These are phyloP conservation scores for Siniperca obscura DNA, from an alignment of 2,797 vertebrate genomes.

Conservation along the genomic window DNA sequence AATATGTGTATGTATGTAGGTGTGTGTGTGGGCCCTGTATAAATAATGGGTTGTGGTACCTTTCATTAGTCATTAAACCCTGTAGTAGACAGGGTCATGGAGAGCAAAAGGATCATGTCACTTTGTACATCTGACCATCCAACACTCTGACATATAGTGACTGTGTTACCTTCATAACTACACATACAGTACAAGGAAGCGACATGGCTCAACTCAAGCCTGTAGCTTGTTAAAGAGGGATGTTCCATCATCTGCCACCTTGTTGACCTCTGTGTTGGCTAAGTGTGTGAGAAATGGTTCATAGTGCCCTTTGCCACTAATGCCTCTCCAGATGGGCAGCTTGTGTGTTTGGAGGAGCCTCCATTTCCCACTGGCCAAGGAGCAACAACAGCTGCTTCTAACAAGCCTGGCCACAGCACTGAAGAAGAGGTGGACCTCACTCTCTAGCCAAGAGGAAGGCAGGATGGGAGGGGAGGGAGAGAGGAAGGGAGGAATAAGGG, in stretches of 20 bases:
- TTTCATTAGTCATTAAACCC: conserved; percentile 37
- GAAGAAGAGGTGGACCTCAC: conserved; percentile 57
- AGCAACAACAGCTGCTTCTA: conserved; percentile 78
- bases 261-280: conserved; percentile 61
- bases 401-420: conserved; percentile 52
- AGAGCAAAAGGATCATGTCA: conserved; percentile 12
- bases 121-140: conserved; percentile 34
- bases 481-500: conserved; percentile 42
- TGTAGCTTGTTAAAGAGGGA: conserved; percentile 1
- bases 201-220: neutral
- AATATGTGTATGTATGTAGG: neutral
- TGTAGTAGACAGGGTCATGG: conserved; percentile 15
- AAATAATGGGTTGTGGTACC: conserved; percentile 18
- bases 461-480: conserved; percentile 30
- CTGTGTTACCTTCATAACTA: conserved; percentile 1
- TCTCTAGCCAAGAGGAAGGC: conserved; percentile 53
- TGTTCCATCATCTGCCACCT: conserved; percentile 22
- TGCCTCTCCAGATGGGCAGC: conserved; percentile 71
- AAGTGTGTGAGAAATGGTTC: conserved; percentile 65
- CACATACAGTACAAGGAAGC: conserved; percentile 13
- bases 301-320: conserved; percentile 60
- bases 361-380: conserved; percentile 63
- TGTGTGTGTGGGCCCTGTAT: neutral
- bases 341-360: conserved; percentile 65
- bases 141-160: conserved; percentile 14